phyloP scores from a whole-genome alignment of 64 coral and sea anemone genomes.

The Trachythela sp. region DNA sequence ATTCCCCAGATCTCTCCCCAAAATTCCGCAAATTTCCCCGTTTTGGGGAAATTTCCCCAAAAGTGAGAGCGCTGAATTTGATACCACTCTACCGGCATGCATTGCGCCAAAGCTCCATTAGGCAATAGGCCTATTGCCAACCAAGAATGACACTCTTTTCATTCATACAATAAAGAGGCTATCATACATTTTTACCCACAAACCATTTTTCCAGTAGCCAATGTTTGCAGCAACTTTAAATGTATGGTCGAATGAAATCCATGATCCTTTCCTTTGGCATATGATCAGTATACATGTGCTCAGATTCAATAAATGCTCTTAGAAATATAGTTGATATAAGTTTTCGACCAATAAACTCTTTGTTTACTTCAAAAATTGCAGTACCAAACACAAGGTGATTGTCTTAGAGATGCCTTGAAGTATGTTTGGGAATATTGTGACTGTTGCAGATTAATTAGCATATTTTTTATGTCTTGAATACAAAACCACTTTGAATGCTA shows the following conservation, averaged over 20 bases:
- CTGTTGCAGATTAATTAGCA: not conserved
- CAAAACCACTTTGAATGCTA: not conserved
- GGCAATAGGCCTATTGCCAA: no score
- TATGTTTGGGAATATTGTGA: not conserved
- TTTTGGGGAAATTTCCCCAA: no score
- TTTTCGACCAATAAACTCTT: not conserved
- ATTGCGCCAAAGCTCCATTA: no score
- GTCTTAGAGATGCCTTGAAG: not conserved
- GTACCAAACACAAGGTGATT: not conserved
- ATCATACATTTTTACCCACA: constrained; percentile 37
- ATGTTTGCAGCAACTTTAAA: constrained; percentile 46
- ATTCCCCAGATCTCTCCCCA: no score
- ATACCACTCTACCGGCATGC: no score
- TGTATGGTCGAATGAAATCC: constrained; percentile 49
- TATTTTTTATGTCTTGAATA: not conserved
- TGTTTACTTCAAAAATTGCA: not conserved
- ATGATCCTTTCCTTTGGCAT: constrained; percentile 41
- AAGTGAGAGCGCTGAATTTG: no score
- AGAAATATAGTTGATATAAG: not conserved
- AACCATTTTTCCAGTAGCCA: constrained; percentile 29
- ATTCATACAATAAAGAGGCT: no score
- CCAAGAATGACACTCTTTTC: no score
- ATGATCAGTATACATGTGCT: not conserved
- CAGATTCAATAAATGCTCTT: not conserved
- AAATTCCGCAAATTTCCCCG: no score